Conservation (phyloP, 37 sponge, comb jelly and placozoan species). For the Aphrocallistes beatrix region DNA sequence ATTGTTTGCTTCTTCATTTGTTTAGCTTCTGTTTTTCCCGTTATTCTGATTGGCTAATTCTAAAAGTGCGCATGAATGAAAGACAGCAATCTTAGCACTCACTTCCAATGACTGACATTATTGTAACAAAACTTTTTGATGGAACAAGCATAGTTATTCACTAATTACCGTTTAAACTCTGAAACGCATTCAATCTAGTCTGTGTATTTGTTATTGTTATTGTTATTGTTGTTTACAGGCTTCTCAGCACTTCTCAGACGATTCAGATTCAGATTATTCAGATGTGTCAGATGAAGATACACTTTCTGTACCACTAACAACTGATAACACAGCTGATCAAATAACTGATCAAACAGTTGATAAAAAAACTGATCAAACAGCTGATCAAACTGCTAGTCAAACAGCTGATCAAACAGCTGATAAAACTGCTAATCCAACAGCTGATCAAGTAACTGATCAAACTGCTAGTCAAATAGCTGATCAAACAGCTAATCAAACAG, state of each 20-base stretch:
- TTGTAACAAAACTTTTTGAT: background rate
- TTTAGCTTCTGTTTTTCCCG: background rate
- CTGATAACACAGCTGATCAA: background rate
- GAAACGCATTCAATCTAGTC: no score
- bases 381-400: no score
- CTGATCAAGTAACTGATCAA: no score
- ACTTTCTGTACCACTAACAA: background rate
- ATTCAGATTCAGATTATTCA: background rate
- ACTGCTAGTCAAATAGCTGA: no score
- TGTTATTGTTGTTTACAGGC: background rate
- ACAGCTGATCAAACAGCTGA: no score
- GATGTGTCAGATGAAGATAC: background rate
- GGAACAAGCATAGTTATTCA: background rate
- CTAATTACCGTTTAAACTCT: no score
- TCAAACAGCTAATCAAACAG: no score
- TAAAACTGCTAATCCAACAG: no score
- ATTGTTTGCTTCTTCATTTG: constrained; percentile 4
- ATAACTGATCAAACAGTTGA: no score
- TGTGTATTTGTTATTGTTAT: background rate
- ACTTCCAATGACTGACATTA: background rate
- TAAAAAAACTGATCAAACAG: no score
- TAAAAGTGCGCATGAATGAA: background rate
- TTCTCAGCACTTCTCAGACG: background rate
- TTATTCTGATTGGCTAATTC: background rate
- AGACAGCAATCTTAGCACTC: no score